Evolutionary conservation across 2,797 vertebrate species (phyloP).

Genomic region (Myotis daubentonii): DNA sequence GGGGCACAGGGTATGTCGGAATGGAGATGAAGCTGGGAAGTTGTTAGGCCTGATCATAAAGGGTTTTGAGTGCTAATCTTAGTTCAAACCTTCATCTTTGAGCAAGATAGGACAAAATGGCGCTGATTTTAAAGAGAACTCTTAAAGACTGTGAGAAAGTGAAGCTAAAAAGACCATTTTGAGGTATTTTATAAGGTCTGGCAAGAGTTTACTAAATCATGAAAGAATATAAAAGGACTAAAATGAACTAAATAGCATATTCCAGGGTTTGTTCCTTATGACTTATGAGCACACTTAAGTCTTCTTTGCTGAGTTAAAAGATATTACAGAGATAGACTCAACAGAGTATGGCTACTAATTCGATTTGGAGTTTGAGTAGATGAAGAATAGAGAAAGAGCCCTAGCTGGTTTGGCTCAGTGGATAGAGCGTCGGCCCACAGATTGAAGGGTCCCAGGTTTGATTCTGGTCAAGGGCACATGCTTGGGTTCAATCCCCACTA

Average conservation of each 20-base stretch:
- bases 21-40: neutral
- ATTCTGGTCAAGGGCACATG: no score
- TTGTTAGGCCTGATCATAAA: neutral
- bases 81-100: neutral
- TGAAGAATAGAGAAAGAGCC: neutral
- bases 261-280: neutral
- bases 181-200: constrained; percentile 31
- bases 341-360: neutral
- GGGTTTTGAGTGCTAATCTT: neutral
- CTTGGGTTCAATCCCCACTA: no score
- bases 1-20: neutral
- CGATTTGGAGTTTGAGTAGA: neutral
- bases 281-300: neutral
- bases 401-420: no score
- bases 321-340: neutral
- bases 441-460: no score
- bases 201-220: neutral
- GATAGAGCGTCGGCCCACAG: no score
- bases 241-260: neutral
- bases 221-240: neutral
- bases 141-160: neutral
- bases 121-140: constrained; percentile 28
- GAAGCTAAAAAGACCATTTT: neutral
- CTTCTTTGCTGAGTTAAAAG: neutral
- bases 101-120: neutral